A percentile compares a stretch with the other conserved stretches of the same genome.
Conservation (phyloP, 2,113 vertebrate genomes). For the Gallinago paraguaiae region DNA sequence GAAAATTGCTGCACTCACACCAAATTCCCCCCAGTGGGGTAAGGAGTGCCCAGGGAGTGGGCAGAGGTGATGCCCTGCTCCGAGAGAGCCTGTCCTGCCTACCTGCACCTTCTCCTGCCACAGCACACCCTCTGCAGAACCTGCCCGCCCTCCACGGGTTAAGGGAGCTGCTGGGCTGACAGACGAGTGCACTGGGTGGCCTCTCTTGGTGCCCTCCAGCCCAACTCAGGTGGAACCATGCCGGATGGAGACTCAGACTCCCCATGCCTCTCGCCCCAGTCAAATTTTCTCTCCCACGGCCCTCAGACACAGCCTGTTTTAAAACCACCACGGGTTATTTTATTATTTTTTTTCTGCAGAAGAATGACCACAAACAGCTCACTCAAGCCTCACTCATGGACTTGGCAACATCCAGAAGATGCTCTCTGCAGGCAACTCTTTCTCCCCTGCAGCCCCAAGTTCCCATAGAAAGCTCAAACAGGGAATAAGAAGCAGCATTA, state of each 20-base stretch:
- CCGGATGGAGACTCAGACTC: background rate
- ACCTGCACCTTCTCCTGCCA: background rate
- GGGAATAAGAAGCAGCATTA: background rate
- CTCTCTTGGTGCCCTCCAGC: background rate
- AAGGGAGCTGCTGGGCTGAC: background rate
- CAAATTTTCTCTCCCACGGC: background rate
- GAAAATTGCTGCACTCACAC: background rate
- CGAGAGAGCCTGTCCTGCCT: background rate
- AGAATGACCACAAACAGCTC: background rate
- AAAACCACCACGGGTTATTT: background rate
- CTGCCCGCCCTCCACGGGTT: rapidly evolving
- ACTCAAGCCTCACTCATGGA: background rate
- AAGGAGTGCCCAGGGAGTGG: background rate
- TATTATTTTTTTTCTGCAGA: background rate
- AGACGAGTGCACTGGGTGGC: background rate
- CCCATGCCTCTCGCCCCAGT: background rate
- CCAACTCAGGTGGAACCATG: background rate
- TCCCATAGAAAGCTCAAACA: background rate
- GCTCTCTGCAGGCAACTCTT: background rate
- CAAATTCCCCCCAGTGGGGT: rapidly evolving
- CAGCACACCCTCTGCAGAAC: background rate
- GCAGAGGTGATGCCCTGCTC: background rate
- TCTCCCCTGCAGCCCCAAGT: background rate
- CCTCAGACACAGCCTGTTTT: background rate
- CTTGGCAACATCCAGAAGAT: background rate